Percentiles rank a stretch among this genome's conserved stretches.
Conservation (phyloP, 2,113 vertebrate species). For the Cathartes aura region DNA sequence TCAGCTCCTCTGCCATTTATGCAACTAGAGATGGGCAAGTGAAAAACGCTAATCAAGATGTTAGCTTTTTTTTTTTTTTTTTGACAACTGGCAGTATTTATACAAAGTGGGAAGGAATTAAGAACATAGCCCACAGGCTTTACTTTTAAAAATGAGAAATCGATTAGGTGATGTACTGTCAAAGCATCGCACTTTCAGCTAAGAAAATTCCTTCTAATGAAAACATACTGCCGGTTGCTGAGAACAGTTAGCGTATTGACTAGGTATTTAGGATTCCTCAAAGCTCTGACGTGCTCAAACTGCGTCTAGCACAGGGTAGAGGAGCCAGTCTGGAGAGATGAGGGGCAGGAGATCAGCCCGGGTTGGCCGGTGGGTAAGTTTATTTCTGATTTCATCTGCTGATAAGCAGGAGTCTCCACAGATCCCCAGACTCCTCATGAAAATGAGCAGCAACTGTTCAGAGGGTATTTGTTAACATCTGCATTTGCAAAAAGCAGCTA, state of each 20-base stretch:
- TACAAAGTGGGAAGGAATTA: not conserved
- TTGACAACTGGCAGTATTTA: not conserved
- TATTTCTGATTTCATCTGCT: not conserved
- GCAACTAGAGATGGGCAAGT: not conserved
- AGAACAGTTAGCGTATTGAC: not conserved
- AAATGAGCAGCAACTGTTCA: not conserved
- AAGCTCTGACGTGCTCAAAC: not conserved
- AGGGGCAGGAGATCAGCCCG: not conserved
- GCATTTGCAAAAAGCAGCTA: not conserved
- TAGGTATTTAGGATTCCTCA: not conserved
- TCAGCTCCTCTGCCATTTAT: not conserved
- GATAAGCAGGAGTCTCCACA: not conserved
- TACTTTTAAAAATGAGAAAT: slow-evolving; percentile 21
- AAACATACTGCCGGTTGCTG: not conserved
- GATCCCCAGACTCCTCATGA: not conserved
- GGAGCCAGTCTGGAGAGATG: not conserved
- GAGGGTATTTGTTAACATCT: not conserved
- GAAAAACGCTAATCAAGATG: not conserved
- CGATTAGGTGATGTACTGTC: not conserved
- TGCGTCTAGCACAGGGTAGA: not conserved
- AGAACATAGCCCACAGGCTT: not conserved
- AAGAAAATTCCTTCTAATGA: not conserved
- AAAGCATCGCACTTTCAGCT: not conserved
- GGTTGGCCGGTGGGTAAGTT: not conserved
- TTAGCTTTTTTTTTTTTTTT: not conserved